phyloP scores from a whole-genome alignment of 2,797 vertebrate species.

The Sciaenops ocellatus region DNA sequence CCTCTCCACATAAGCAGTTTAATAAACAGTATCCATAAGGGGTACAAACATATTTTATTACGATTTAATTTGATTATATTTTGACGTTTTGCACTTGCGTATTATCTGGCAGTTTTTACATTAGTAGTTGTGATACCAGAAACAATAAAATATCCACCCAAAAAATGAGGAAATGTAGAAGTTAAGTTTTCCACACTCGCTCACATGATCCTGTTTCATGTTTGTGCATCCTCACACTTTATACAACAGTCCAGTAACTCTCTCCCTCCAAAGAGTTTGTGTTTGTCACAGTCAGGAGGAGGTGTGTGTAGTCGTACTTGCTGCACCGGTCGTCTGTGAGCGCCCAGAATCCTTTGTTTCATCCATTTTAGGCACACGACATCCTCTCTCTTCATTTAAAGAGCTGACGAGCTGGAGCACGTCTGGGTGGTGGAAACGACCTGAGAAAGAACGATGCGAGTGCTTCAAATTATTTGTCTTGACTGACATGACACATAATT shows the following conservation, averaged over 20 bases:
- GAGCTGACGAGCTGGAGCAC: slow-evolving; percentile 89
- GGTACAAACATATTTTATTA: neutral
- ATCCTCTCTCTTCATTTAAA: slow-evolving; percentile 89
- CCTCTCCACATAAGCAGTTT: neutral
- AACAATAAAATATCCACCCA: neutral
- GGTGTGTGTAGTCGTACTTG: slow-evolving; percentile 3
- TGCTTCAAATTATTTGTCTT: too few relatives aligned
- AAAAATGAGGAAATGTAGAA: neutral
- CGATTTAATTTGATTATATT: neutral
- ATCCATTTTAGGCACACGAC: slow-evolving; percentile 63
- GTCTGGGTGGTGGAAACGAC: slow-evolving; percentile 93
- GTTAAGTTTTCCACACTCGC: neutral
- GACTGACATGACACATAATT: too few relatives aligned
- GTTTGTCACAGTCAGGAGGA: slow-evolving; percentile 55
- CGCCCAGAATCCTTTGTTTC: slow-evolving; percentile 23
- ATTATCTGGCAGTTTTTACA: neutral
- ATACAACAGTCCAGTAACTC: neutral
- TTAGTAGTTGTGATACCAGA: neutral
- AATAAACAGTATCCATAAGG: neutral
- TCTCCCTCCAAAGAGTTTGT: slow-evolving; percentile 2
- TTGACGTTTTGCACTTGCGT: neutral
- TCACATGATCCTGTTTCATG: neutral
- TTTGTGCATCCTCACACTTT: neutral
- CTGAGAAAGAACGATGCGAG: slow-evolving; percentile 76
- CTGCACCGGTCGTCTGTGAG: slow-evolving; percentile 9